Evolutionary conservation across 2,888 invertebrate genomes (phyloP).

Genomic region (Scelioninae gen. 2): DNA sequence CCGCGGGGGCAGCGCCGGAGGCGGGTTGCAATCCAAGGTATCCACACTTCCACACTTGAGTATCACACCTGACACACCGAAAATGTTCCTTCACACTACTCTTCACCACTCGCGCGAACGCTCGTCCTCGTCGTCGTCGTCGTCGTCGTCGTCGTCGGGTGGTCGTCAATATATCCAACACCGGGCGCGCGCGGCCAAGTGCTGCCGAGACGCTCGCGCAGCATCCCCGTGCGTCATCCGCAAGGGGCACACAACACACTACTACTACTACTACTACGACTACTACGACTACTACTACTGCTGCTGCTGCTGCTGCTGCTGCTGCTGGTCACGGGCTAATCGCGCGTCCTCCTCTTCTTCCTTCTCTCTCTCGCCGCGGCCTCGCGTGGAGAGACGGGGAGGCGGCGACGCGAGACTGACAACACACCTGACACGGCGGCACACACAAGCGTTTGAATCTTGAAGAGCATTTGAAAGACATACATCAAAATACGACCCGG

Average conservation of each 20-base stretch:
- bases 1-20: conserved; percentile 76
- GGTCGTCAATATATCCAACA: conserved; percentile 25
- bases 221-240: conserved; percentile 45
- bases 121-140: too few species aligned
- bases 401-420: too few species aligned
- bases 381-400: conserved; percentile 39
- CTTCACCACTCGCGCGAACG: conserved; percentile 59
- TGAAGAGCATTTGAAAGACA: too few species aligned
- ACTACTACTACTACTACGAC: too few species aligned
- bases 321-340: too few species aligned
- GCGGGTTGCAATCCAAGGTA: conserved; percentile 76
- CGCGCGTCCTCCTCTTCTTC: conserved; percentile 57
- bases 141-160: conserved; percentile 11
- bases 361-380: conserved; percentile 57
- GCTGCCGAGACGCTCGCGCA: too few species aligned
- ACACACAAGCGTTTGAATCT: too few species aligned
- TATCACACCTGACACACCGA: conserved; percentile 72
- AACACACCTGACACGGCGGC: too few species aligned
- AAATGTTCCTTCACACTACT: conserved; percentile 62
- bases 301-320: too few species aligned
- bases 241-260: conserved; percentile 40
- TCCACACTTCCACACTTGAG: conserved; percentile 75
- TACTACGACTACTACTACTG: too few species aligned
- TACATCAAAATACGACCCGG: too few species aligned
- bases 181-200: conserved; percentile 18